Conservation (phyloP, 2,797 vertebrate species). For the Halcyon chelicuti region DNA sequence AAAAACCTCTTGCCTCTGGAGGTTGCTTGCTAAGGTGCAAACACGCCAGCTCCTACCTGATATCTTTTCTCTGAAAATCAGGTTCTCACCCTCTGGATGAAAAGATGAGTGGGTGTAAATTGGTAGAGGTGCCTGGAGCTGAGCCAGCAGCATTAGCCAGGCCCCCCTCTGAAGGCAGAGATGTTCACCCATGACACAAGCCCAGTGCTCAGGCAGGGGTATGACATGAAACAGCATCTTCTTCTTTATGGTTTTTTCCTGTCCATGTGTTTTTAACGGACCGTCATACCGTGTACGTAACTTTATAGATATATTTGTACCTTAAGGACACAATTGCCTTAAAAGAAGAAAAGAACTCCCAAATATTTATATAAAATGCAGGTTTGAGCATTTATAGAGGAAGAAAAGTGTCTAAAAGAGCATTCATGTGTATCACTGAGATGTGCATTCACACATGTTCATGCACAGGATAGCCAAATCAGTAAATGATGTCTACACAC, state of each 20-base stretch:
- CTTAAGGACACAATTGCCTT: not conserved
- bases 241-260: not conserved
- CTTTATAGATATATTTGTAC: not conserved
- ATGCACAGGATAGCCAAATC: not conserved
- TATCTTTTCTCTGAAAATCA: not conserved
- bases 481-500: not conserved
- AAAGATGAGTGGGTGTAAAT: not conserved
- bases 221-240: not conserved
- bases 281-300: not conserved
- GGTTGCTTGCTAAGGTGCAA: not conserved
- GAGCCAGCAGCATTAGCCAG: not conserved
- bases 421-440: not conserved
- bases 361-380: not conserved
- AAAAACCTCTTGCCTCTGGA: not conserved
- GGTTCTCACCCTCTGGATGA: not conserved
- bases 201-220: not conserved
- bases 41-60: not conserved
- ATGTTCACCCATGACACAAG: not conserved
- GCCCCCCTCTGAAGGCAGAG: not conserved
- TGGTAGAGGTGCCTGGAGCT: not conserved
- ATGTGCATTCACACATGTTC: too few relatives aligned
- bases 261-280: fast-evolving
- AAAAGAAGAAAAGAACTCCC: not conserved
- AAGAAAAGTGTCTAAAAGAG: not conserved
- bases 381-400: not conserved